Conservation (phyloP, 2,797 vertebrate species). For the Anguilla obscura region DNA sequence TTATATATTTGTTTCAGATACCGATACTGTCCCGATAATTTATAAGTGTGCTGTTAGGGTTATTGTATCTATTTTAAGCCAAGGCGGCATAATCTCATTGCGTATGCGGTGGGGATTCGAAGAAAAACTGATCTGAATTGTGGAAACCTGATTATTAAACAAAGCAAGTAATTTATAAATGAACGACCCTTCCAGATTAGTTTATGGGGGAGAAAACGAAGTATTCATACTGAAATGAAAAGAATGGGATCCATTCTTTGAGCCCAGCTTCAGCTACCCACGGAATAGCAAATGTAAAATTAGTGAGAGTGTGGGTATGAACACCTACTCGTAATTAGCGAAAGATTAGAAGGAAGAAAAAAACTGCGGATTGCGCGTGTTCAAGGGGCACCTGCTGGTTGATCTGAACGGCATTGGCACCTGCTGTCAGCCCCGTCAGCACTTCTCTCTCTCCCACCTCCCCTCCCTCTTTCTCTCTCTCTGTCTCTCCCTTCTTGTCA, state of each 20-base stretch:
- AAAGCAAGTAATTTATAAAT: slow-evolving; percentile 81
- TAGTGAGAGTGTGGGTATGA: slow-evolving; percentile 88
- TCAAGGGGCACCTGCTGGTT: slow-evolving; percentile 72
- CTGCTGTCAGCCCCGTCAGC: slow-evolving; percentile 47
- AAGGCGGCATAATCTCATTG: slow-evolving; percentile 76
- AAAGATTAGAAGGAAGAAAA: slow-evolving; percentile 63
- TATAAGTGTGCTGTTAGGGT: neutral
- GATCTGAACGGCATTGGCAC: slow-evolving; percentile 51
- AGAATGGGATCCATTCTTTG: slow-evolving; percentile 74
- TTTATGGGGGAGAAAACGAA: slow-evolving; percentile 77
- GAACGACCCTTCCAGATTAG: slow-evolving; percentile 66
- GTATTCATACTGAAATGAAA: slow-evolving; percentile 76
- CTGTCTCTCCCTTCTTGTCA: slow-evolving; percentile 49
- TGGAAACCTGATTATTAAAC: slow-evolving; percentile 85
- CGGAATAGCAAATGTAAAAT: slow-evolving; percentile 98
- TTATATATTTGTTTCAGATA: neutral
- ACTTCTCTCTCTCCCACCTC: slow-evolving; percentile 32
- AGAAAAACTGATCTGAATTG: slow-evolving; percentile 72
- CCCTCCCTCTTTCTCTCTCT: slow-evolving; percentile 34
- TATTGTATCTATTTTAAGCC: slow-evolving; percentile 33
- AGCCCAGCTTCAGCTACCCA: slow-evolving; percentile 81
- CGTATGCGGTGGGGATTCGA: slow-evolving; percentile 58
- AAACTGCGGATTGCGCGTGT: slow-evolving; percentile 70
- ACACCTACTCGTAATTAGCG: slow-evolving; percentile 83
- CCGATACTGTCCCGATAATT: neutral